A percentile compares a stretch with the other conserved stretches of the same genome.
Evolutionary conservation across 1,140 invertebrate species (phyloP).

Genomic region (Drosophila funebris): DNA sequence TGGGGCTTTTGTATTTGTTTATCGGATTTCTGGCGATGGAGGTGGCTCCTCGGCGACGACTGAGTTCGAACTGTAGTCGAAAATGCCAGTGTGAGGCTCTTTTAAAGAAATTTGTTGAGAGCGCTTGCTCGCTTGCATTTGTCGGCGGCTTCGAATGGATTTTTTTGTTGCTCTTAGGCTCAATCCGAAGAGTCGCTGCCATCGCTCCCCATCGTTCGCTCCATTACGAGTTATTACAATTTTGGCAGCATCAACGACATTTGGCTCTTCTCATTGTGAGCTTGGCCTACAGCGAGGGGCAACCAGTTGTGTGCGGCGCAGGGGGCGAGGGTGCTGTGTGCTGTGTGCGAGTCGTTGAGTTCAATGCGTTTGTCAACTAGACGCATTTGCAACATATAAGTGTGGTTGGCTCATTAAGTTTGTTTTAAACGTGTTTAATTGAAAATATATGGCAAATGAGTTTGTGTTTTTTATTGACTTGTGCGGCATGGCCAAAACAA

Average conservation of each 20-base stretch:
- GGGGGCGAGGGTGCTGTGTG: slow-evolving; percentile 13
- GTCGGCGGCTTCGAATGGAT: slow-evolving; percentile 7
- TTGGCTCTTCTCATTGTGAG: slow-evolving; percentile 31
- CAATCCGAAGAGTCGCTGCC: slow-evolving; percentile 47
- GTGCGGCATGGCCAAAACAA: slow-evolving; percentile 59
- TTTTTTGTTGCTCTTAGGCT: slow-evolving; percentile 48
- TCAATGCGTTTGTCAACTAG: slow-evolving; percentile 70
- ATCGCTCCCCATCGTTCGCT: slow-evolving; percentile 19
- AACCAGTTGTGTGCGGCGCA: background rate
- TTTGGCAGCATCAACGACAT: slow-evolving; percentile 50
- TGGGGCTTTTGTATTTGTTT: background rate
- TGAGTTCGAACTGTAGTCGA: slow-evolving; percentile 71
- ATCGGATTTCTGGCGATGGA: slow-evolving; percentile 17
- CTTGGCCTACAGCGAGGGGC: background rate
- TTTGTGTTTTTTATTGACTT: slow-evolving; percentile 10
- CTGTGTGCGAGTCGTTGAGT: slow-evolving; percentile 42
- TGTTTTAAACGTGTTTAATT: slow-evolving; percentile 58
- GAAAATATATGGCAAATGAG: slow-evolving; percentile 38
- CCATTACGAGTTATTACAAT: slow-evolving; percentile 48
- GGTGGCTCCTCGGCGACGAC: slow-evolving; percentile 68
- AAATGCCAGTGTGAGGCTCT: slow-evolving; percentile 53
- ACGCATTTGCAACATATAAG: slow-evolving; percentile 55
- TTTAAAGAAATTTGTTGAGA: slow-evolving; percentile 72
- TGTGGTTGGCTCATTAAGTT: slow-evolving; percentile 67
- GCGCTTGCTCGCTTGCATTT: slow-evolving; percentile 36